Percentiles rank a stretch among this genome's conserved stretches.
phyloP scores from a whole-genome alignment of 2,888 invertebrate species.

The Teinopalpus imperialis region DNA sequence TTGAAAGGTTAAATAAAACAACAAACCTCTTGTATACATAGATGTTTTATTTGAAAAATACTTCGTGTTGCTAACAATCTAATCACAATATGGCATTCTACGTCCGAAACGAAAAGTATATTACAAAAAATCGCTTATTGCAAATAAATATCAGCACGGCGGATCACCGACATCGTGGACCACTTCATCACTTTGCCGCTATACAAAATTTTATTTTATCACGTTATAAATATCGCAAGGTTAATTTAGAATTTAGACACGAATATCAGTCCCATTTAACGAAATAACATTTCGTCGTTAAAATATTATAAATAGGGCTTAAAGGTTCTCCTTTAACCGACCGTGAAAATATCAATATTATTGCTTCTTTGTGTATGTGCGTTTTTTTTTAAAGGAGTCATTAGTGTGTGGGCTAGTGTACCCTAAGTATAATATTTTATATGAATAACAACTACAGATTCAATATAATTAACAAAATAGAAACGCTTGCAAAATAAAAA shows the following conservation, averaged over 20 bases:
- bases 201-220: slow-evolving; percentile 35
- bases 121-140: slow-evolving; percentile 46
- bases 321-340: neutral
- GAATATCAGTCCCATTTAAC: slow-evolving; percentile 15
- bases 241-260: slow-evolving; percentile 32
- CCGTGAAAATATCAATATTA: too few species aligned
- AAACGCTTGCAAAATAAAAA: too few species aligned
- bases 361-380: slow-evolving; percentile 3
- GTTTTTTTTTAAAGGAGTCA: neutral
- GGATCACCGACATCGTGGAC: slow-evolving; percentile 32
- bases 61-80: slow-evolving; percentile 59
- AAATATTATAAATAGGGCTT: slow-evolving; percentile 20
- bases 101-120: slow-evolving; percentile 46
- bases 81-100: slow-evolving; percentile 67
- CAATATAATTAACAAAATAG: too few species aligned
- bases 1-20: too few species aligned
- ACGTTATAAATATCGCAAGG: slow-evolving; percentile 35
- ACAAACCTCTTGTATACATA: slow-evolving; percentile 52
- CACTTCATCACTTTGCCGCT: slow-evolving; percentile 4
- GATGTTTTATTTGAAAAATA: slow-evolving; percentile 69
- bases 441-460: too few species aligned
- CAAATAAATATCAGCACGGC: slow-evolving; percentile 47
- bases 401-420: neutral
- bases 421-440: slow-evolving; percentile 16
- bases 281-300: slow-evolving; percentile 3